Evolutionary conservation across 2,113 vertebrate species (phyloP), one percentile per base, ranked within the genome.

Genomic region (Uria aalge): DNA sequence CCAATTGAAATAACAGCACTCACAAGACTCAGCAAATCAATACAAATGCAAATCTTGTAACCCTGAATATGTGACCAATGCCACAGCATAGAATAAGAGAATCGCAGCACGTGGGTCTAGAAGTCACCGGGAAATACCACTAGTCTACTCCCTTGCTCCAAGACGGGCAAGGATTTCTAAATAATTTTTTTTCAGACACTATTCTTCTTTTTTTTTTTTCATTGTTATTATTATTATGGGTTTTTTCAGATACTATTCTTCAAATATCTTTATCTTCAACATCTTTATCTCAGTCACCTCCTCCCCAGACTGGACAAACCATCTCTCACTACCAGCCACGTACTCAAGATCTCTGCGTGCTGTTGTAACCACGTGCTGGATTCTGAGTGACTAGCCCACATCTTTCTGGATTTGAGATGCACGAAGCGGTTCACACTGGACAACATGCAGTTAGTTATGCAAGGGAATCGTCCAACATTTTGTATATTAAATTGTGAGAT

Each of bases 381-480:
- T 19, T 57, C 63, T 26, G 34, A 84, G 38, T 12, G 15, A 60
- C 18, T 6, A 26, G 26, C 11, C 53, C 47, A 23, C 15, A 9
- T 10, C 43, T 50, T 36, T 14, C 52, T 6, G 22, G 7, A 66
- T 55, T 40, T 4, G 29, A 86, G 56, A 64, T 4, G 12, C 15
- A 12, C 4, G 11, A 56, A 38, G 59, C 2, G 6, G 29, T 38
- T 47, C 3, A 3, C 40, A 48, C 5, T 0, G 0, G 32, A 53
- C 0, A 95, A n/a, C 38, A 17, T 2, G 11, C 14, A 59, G 22
- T 29, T 50, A 72, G 17, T 9, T 38, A 85, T 5, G 20, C 45
- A 34, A 59, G 12, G 18, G 32, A 79, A 55, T 9, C 34, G 18
- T 17, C 48, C 48, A 79, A n/a, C 8, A 32, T 15, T 75, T 52